Evolutionary conservation across 2,113 vertebrate genomes (phyloP), one percentile per base, ranked within the genome.

Genomic region (Microcebus jonahi): DNA sequence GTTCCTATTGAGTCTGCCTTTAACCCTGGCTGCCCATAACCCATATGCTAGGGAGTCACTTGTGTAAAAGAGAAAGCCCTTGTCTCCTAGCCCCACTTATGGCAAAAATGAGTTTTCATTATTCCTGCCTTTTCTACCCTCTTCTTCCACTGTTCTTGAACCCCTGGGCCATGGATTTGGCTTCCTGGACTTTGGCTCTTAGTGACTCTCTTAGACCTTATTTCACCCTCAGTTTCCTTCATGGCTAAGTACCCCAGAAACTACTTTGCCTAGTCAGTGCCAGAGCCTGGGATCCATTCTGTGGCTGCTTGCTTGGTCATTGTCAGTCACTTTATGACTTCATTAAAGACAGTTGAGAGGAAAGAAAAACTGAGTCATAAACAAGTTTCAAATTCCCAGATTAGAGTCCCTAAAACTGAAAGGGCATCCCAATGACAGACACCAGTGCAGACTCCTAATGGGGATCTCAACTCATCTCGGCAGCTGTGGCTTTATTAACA

Each of bases 401-500:
- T 57, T 55, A 85, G n/a, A 55, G 76, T 85, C 59, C 61, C 18
- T 61, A 85, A 95, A 91, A 71, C 25, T 27, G 42, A 88, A 85
- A 85, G 42, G 23, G 14, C 36, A 50, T 45, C 55, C 15, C 2
- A 8, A 31, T 25, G 70, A 88, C 17, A 67, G 50, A 25, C 23
- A 53, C 39, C 67, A 25, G 5, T 0, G 4, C 34, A n/a, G 83
- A 73, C 59, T 87, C 31, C 48, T 50, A 36, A 31, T 1, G 12
- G 71, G 12, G 4, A 57, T 18, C 53, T 86, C 36, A 77, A 3
- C 13, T 13, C 17, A 25, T 45, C 34, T 15, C 57, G 42, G 50
- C 42, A 83, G 76, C 36, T 89, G 50, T 36, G n/a, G 4, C 67
- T 83, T 96, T 96, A 87, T 97, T 59, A 90, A 70, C 48, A 76